Evolutionary conservation across 2,113 vertebrate genomes (phyloP), one percentile per base, ranked within the genome.

Genomic region (Atherinomorus stipes): DNA sequence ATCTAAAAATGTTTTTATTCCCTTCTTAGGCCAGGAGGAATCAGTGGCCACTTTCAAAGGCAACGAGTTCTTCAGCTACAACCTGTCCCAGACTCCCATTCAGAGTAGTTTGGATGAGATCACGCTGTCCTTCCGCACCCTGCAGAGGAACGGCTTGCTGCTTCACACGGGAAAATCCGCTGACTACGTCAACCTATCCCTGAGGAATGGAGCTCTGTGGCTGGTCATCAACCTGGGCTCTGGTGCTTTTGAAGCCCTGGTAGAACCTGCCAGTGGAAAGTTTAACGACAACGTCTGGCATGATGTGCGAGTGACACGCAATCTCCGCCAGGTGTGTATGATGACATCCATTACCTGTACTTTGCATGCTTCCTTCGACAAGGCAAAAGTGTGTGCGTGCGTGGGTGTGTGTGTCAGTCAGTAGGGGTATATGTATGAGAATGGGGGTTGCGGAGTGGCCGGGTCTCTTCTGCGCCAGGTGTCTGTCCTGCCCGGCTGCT

Each of bases 31-130:
- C 81, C 96, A 96, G 85, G 94, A 94, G 78, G 96, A 98, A 89
- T 97, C 95, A 4, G 95, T 97, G 91, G 97, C 96, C 59, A 98
- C 96, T 25, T 98, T 97, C 94, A 95, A 95, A 84, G 97, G 97
- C 85, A 96, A 94, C 19, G 97, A 99, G 87, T 99, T 96, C 93
- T 99, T 98, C 96, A 98, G 97, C 95, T 99, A 97, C 84, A 96
- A 99, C 95, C 94, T 98, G 76, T 97, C 97, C 0, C 96, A 96
- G 91, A 96, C 94, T 69, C 97, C 97, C 23, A 98, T 98, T 90
- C 97, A 98, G 94, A 99, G 97, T 94, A 98, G 96, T 90, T 89
- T 96, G n/a, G 97, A 99, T 4, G 97, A 99, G 95, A 96, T 99
- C 92, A 96, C 96, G 1, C 89, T 99, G 69, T 95, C 97, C 59